These are phyloP conservation scores for Megaleporinus macrocephalus DNA, from an alignment of 2,113 vertebrate genomes.

Conservation along the genomic window DNA sequence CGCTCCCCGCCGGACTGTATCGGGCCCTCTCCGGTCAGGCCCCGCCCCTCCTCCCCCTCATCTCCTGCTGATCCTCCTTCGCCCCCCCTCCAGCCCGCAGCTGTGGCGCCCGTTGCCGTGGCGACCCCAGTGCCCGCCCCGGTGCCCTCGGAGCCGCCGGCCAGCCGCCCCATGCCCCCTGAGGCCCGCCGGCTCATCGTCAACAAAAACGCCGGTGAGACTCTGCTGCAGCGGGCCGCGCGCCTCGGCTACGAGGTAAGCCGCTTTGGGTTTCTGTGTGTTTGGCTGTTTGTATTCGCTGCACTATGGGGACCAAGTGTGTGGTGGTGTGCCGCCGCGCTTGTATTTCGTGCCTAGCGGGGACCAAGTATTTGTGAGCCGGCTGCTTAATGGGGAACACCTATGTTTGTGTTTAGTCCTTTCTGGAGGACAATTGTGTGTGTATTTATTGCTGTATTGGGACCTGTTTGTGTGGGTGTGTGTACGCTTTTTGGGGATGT, in stretches of 20 bases:
- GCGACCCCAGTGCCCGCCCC: slow-evolving; percentile 67
- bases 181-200: slow-evolving; percentile 95
- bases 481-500: too few relatives aligned
- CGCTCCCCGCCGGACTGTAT: slow-evolving; percentile 77
- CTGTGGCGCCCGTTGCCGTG: slow-evolving; percentile 64
- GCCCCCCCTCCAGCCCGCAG: slow-evolving; percentile 65
- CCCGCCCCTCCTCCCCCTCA: slow-evolving; percentile 69
- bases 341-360: neutral
- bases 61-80: slow-evolving; percentile 72
- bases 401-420: too few relatives aligned
- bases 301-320: neutral
- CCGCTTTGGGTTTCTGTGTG: slow-evolving; percentile 7
- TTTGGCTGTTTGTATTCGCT: neutral
- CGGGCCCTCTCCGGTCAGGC: slow-evolving; percentile 74
- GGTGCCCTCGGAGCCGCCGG: slow-evolving; percentile 70
- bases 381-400: neutral
- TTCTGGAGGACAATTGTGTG: too few relatives aligned
- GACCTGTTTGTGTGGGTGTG: too few relatives aligned
- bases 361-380: neutral
- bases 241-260: slow-evolving; percentile 95
- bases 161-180: slow-evolving; percentile 92
- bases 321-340: too few relatives aligned
- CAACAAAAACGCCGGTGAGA: slow-evolving; percentile 98
- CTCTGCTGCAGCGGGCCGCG: slow-evolving; percentile 93
- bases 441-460: too few relatives aligned